phyloP scores from a whole-genome alignment of 1,140 invertebrate species.

The Procambarus clarkii region DNA sequence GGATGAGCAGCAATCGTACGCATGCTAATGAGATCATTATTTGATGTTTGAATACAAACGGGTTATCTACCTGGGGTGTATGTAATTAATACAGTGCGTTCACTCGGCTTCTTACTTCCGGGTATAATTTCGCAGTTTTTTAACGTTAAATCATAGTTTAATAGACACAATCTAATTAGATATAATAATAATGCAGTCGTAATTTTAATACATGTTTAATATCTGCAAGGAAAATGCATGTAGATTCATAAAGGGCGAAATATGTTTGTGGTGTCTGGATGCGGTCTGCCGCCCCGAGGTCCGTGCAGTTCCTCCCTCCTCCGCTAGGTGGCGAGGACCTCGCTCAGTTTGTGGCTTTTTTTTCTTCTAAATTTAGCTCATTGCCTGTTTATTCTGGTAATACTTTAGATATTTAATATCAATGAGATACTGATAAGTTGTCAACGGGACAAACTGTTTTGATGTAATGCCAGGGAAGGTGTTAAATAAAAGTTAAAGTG shows the following conservation, averaged over 20 bases:
- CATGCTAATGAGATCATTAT: neutral
- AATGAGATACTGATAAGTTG: neutral
- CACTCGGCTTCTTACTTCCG: neutral
- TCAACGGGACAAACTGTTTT: neutral
- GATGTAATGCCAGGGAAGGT: neutral
- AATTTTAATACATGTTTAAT: too few relatives aligned
- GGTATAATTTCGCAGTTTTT: neutral
- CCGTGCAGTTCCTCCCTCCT: neutral
- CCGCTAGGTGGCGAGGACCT: neutral
- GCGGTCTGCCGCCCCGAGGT: neutral
- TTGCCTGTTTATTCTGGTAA: too few relatives aligned
- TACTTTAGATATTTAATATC: too few relatives aligned
- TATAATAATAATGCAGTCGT: too few relatives aligned
- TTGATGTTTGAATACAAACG: conserved; percentile 10
- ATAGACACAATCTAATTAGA: too few relatives aligned
- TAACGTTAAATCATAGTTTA: too few relatives aligned
- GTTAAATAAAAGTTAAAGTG: neutral
- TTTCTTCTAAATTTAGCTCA: neutral
- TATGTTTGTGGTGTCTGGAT: neutral
- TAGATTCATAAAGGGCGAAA: too few relatives aligned
- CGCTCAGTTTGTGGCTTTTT: neutral
- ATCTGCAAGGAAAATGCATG: too few relatives aligned
- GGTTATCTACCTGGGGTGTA: neutral
- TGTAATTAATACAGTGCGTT: neutral
- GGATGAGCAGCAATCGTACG: neutral